Percentiles rank a stretch among this genome's conserved stretches.
These are phyloP conservation scores for Tangara arthus DNA, from an alignment of 2,797 vertebrate genomes.

Conservation along the genomic window DNA sequence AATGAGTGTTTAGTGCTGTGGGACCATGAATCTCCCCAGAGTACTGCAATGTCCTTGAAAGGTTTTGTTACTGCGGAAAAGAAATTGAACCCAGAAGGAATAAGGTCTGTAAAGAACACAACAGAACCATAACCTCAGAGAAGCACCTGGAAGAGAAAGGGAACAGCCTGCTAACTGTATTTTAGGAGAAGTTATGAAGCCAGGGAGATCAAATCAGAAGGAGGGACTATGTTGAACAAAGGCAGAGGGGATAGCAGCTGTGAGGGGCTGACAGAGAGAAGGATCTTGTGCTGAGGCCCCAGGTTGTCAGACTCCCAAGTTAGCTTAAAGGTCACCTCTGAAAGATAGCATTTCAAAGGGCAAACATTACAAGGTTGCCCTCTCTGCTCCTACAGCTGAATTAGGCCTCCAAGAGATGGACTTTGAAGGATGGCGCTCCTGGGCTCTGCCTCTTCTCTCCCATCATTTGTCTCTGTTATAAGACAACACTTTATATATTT, in stretches of 20 bases:
- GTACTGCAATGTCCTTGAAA: background rate
- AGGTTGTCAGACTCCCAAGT: constrained; percentile 48
- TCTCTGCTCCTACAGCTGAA: constrained; percentile 47
- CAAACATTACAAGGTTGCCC: constrained; percentile 29
- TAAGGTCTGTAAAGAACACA: background rate
- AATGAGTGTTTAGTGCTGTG: background rate
- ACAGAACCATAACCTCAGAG: background rate
- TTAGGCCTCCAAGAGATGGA: constrained; percentile 25
- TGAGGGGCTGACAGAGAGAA: background rate
- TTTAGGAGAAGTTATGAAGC: background rate
- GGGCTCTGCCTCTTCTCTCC: background rate
- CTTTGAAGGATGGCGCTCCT: constrained; percentile 51
- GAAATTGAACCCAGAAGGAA: background rate
- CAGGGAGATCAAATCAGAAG: background rate
- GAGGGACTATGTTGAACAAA: background rate
- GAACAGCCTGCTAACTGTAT: background rate
- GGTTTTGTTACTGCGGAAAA: background rate
- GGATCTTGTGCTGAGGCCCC: background rate
- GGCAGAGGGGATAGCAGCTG: background rate
- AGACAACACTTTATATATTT: constrained; percentile 31
- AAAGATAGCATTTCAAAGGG: constrained; percentile 53
- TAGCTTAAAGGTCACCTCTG: constrained; percentile 60
- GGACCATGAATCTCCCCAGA: background rate
- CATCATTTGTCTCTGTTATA: constrained; percentile 54
- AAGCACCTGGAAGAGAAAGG: background rate